These are phyloP conservation scores for Pedicia rivosa DNA, from an alignment of 2,888 invertebrate genomes.

Conservation along the genomic window DNA sequence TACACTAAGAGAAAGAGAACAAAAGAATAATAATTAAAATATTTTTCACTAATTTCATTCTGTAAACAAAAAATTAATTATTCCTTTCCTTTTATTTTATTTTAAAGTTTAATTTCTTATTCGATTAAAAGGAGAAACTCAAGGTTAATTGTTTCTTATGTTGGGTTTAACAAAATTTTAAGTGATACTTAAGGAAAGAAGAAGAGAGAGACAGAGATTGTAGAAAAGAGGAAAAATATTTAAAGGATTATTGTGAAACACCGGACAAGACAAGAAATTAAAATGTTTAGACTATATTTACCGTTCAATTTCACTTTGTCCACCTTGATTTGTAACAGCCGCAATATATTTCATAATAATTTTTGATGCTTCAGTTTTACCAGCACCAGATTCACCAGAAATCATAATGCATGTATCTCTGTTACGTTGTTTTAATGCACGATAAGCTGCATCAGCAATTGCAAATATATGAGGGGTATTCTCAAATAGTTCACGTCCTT, in stretches of 20 bases:
- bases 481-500: slow-evolving; percentile 90
- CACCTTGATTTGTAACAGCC: slow-evolving; percentile 85
- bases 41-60: slow-evolving; percentile 5
- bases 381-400: slow-evolving; percentile 94
- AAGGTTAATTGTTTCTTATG: too few species aligned
- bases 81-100: too few species aligned
- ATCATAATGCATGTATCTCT: slow-evolving; percentile 96
- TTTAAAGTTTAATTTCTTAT: too few species aligned
- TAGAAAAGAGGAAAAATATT: too few species aligned
- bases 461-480: slow-evolving; percentile 95
- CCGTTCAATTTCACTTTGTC: slow-evolving; percentile 93
- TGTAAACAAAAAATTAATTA: not conserved
- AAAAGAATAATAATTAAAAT: slow-evolving; percentile 1
- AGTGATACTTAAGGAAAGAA: too few species aligned
- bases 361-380: slow-evolving; percentile 98
- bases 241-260: not conserved
- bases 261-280: not conserved
- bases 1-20: slow-evolving; percentile 45
- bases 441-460: slow-evolving; percentile 93
- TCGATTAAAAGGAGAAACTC: too few species aligned
- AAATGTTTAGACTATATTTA: slow-evolving; percentile 2
- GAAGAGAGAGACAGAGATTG: too few species aligned
- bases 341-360: slow-evolving; percentile 98
- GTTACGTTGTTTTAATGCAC: slow-evolving; percentile 78
- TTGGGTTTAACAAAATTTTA: too few species aligned